Evolutionary conservation across 2,797 vertebrate species (phyloP).

Genomic region (Acomys russatus): DNA sequence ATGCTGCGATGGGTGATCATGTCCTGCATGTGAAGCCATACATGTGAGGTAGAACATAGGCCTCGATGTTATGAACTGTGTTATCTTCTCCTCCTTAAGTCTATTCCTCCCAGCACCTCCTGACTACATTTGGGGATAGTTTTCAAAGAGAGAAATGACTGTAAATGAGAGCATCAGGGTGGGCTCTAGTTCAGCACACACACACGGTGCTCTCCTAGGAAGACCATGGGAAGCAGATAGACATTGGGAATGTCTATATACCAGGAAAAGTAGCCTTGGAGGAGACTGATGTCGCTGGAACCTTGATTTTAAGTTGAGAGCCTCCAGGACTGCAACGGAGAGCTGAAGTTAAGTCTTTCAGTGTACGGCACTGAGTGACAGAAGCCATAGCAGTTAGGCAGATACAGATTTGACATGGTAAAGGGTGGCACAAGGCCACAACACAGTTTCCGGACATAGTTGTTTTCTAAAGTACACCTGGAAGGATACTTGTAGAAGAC

Average conservation of each 20-base stretch:
- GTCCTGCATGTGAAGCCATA: not conserved
- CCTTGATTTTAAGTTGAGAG: not conserved
- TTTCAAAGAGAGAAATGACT: not conserved
- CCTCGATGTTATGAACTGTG: not conserved
- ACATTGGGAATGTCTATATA: accelerated
- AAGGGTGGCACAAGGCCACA: not conserved
- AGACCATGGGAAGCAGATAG: not conserved
- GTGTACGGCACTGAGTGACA: not conserved
- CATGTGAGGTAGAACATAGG: not conserved
- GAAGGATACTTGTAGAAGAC: not conserved
- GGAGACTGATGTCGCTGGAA: not conserved
- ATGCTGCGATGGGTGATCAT: not conserved
- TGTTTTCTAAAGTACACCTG: not conserved
- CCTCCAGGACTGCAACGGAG: not conserved
- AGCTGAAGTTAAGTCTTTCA: not conserved
- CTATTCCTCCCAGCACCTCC: not conserved
- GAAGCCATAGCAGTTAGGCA: not conserved
- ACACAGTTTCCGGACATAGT: not conserved
- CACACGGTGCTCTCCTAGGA: not conserved
- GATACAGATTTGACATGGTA: not conserved
- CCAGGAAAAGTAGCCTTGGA: not conserved
- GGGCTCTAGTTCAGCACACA: not conserved
- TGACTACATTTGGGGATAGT: not conserved
- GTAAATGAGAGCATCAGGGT: not conserved
- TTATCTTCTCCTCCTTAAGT: not conserved